Conservation (phyloP, 2,797 vertebrate species). For the Graptemys geographica region DNA sequence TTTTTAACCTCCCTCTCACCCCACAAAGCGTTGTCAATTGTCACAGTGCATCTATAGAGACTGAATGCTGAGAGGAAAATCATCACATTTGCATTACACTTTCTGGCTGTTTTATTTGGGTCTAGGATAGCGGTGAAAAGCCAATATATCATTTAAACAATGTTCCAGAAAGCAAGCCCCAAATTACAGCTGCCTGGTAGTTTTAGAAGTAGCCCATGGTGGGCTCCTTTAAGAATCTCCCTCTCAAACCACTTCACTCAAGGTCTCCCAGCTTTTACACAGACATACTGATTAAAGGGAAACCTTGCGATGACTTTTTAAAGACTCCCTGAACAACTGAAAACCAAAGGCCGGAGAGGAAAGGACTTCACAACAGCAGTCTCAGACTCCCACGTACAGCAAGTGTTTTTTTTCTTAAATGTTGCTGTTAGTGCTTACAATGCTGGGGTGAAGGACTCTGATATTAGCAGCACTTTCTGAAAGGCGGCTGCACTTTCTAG, state of each 20-base stretch:
- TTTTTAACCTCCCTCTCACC: not conserved
- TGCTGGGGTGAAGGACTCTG: not conserved
- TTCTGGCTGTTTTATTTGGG: not conserved
- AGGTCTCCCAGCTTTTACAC: not conserved
- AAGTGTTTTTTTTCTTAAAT: constrained; percentile 1
- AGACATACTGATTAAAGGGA: not conserved
- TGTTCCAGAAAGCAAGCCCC: not conserved
- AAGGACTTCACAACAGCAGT: not conserved
- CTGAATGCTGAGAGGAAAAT: not conserved
- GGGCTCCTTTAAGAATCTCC: not conserved
- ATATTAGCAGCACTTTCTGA: not conserved
- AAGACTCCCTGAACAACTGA: constrained; percentile 8
- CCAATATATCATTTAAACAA: constrained; percentile 12
- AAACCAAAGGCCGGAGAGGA: not conserved
- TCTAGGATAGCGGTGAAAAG: not conserved
- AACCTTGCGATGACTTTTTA: not conserved
- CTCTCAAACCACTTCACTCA: not conserved
- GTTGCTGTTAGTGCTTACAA: not conserved
- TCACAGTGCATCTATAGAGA: not conserved
- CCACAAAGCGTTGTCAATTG: not conserved
- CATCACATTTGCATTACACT: not conserved
- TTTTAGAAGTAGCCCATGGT: not conserved
- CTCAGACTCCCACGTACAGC: not conserved
- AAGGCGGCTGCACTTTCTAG: not conserved
- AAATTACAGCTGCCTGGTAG: not conserved